Evolutionary conservation across 2,113 vertebrate genomes (phyloP), one percentile per base, ranked within the genome.

Genomic region (Bombycilla garrulus): DNA sequence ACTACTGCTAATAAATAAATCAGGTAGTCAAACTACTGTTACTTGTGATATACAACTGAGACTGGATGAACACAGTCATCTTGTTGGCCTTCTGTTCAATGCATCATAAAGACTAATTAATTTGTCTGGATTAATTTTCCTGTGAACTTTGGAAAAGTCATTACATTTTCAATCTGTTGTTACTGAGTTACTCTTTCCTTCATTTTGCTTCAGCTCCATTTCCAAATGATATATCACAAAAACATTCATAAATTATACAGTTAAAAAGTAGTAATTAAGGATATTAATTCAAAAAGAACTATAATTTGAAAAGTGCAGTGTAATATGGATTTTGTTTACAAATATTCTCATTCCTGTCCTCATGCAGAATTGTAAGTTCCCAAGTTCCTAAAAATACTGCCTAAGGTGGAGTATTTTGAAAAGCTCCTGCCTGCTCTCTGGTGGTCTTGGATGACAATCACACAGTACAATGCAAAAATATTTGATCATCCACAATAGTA

Each of bases 341-440:
- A 88, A 77, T 50, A 51, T 73, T 85, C 19, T 56, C 5, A 25
- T 50, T 85, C 61, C 24, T 81, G 40, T 61, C 47, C 40, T 86
- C 38, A 19, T 36, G 24, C 10, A 70, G 57, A 61, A 38, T 21
- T 29, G 0, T 62, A 66, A 73, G 0, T 79, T 85, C 28, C 29
- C 8, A 20, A 3, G 2, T 50, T 40, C 35, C 17, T 86, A 12
- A 76, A 78, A 70, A 38, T 45, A 24, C 13, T 65, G 35, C 25
- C 48, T 61, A 23, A 33, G 61, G 28, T 31, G 40, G n/a, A 36
- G 1, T 62, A 31, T 70, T 92, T 93, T 85, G 44, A 65, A 4
- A 66, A 78, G 83, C 86, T 91, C 61, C 62, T 61, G 9, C 71
- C 5, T 69, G 88, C 95, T 81, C 96, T 93, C 96, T 93, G 56